A percentile compares a stretch with the other conserved stretches of the same genome.
These are phyloP conservation scores for Calliopum simillimum DNA, from an alignment of 2,888 invertebrate genomes.

Conservation along the genomic window DNA sequence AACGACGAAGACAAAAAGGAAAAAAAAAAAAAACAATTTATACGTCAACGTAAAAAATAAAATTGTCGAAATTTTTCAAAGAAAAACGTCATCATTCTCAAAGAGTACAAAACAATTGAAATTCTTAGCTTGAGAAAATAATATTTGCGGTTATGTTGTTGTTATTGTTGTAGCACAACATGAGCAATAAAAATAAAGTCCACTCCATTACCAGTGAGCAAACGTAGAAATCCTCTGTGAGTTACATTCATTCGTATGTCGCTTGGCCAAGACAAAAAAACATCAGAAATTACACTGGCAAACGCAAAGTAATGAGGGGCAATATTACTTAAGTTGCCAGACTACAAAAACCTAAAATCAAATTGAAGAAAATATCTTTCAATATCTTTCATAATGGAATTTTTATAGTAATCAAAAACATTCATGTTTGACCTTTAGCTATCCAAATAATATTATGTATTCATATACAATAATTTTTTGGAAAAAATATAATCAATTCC, in stretches of 20 bases:
- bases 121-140: conserved; percentile 12
- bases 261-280: background rate
- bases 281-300: too few relatives aligned
- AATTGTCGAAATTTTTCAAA: conserved; percentile 32
- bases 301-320: too few relatives aligned
- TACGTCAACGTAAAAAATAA: conserved; percentile 27
- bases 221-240: conserved; percentile 33
- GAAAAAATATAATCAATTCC: too few relatives aligned
- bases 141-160: conserved; percentile 29
- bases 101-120: conserved; percentile 27
- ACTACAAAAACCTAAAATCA: too few relatives aligned
- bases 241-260: background rate
- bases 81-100: conserved; percentile 16
- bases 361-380: too few relatives aligned
- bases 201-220: conserved; percentile 59
- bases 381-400: too few relatives aligned
- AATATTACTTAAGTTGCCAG: too few relatives aligned
- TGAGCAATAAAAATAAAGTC: conserved; percentile 59
- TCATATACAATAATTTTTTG: too few relatives aligned
- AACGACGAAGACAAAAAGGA: too few relatives aligned
- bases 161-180: conserved; percentile 48
- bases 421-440: too few relatives aligned
- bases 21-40: conserved; percentile 16
- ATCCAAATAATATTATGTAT: too few relatives aligned
- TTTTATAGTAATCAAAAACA: too few relatives aligned